Base-by-base conservation (phyloP, 2,888 invertebrate species). In the Lepidochrysops patricia region DNA sequence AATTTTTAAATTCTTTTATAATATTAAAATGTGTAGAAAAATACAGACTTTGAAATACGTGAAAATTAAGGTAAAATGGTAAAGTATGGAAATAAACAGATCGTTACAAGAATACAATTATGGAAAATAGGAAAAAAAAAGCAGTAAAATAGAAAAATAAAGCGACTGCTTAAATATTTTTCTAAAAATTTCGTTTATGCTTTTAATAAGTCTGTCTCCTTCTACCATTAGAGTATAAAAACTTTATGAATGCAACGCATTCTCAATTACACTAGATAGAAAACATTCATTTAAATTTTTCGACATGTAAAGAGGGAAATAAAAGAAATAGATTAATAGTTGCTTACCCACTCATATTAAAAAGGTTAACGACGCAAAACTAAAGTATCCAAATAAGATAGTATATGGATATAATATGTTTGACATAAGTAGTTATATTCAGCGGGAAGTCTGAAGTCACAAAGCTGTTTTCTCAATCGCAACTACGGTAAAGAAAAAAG, bases 161-260 rank as follows among this genome's bases (percentile, higher is more conserved):
- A 37, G 7, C 9, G 9, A 29, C 15, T 15, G 15, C 15, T 9
- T 4, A 43, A 19, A 23, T 3, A 3, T 43, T 43, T 43, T 9
- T 9, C 23, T 3, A 19, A 9, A 23, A 23, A 43, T 4, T 9
- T 15, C 19, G 9, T 43, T 43, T 23, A 29, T 29, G 7, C 1
- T 2, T 7, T 29, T 1, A 15, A 43, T 43, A 43, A 43, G 54
- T 27, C 54, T 32, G 54, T 54, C 54, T 54, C 32, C 15, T 32
- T 29, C 50, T 32, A 15, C 15, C 2, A 54, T 54, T 54, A 15
- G 15, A 19, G 54, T 54, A 54, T 54, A 54, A 54, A 54, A 54
- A 12, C 12, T 13, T 61, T 61, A 68, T 67, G 19, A 54, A 54
- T 29, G 54, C 54, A 54, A 66, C 68, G 68, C 68, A 68, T 70